A percentile compares a stretch with the other conserved stretches of the same genome.
These are phyloP conservation scores for Hexactinellida sp. DNA, from an alignment of 37 sponge, comb jelly and placozoan species.

Conservation along the genomic window DNA sequence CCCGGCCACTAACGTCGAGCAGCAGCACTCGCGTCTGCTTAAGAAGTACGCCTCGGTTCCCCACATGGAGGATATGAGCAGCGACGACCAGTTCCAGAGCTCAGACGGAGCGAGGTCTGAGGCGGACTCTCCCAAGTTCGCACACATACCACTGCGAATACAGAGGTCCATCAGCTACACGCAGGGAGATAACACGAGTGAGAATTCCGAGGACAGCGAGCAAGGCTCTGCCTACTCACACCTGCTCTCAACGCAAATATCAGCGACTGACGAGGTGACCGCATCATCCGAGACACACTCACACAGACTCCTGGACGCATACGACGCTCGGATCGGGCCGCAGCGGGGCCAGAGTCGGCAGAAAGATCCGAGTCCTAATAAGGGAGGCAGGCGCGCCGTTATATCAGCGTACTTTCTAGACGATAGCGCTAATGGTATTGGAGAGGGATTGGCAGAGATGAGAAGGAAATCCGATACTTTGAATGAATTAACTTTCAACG, in stretches of 20 bases:
- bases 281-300: background rate
- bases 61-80: background rate
- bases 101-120: background rate
- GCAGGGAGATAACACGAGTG: background rate
- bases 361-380: background rate
- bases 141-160: background rate
- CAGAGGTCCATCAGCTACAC: background rate
- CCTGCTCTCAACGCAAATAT: background rate
- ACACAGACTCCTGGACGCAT: background rate
- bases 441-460: background rate
- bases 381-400: background rate
- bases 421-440: background rate
- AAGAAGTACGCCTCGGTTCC: background rate
- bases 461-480: background rate
- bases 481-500: background rate
- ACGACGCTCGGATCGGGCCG: background rate
- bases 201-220: background rate
- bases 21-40: background rate
- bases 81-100: background rate
- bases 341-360: background rate
- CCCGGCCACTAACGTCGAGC: background rate
- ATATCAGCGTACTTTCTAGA: background rate
- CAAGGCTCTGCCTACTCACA: background rate
- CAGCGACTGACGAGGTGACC: background rate
- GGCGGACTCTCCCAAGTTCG: background rate